Conservation (phyloP, 2,888 invertebrate species). For the Sabatieria punctata region DNA sequence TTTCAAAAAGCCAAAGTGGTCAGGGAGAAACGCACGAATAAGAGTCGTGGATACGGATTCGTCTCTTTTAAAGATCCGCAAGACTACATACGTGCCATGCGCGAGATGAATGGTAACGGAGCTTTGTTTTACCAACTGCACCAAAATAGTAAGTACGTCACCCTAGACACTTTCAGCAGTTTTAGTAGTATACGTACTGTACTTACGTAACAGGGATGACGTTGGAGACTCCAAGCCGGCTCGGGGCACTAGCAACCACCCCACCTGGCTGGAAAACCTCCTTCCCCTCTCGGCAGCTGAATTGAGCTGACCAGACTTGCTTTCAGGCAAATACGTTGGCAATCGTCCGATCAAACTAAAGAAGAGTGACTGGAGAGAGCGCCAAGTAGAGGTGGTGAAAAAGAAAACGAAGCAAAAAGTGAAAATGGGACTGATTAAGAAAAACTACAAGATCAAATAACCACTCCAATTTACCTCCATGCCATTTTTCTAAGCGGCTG, state of each 20-base stretch:
- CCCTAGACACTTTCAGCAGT: too few relatives aligned
- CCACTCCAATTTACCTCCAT: background rate
- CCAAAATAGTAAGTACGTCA: background rate
- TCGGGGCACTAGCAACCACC: too few relatives aligned
- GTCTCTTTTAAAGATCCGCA: conserved; percentile 93
- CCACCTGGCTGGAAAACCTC: too few relatives aligned
- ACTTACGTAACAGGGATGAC: too few relatives aligned
- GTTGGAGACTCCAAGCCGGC: too few relatives aligned
- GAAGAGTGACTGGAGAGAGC: conserved; percentile 86
- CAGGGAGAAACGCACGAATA: conserved; percentile 85
- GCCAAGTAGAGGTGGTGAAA: conserved; percentile 75
- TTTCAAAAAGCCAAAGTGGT: conserved; percentile 88
- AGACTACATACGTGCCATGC: conserved; percentile 94
- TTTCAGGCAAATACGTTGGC: conserved; percentile 84
- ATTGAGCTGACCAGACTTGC: too few relatives aligned
- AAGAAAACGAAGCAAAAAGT: conserved; percentile 92
- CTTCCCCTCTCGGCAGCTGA: too few relatives aligned
- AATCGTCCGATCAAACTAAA: conserved; percentile 91
- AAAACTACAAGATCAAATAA: too few relatives aligned
- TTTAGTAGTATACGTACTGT: too few relatives aligned
- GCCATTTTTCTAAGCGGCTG: background rate
- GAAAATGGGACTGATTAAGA: conserved; percentile 41
- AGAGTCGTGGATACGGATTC: conserved; percentile 96
- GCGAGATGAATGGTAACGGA: conserved; percentile 88
- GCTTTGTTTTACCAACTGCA: background rate